phyloP scores from a whole-genome alignment of 2,888 invertebrate genomes.

The Pseudococcus viburni region DNA sequence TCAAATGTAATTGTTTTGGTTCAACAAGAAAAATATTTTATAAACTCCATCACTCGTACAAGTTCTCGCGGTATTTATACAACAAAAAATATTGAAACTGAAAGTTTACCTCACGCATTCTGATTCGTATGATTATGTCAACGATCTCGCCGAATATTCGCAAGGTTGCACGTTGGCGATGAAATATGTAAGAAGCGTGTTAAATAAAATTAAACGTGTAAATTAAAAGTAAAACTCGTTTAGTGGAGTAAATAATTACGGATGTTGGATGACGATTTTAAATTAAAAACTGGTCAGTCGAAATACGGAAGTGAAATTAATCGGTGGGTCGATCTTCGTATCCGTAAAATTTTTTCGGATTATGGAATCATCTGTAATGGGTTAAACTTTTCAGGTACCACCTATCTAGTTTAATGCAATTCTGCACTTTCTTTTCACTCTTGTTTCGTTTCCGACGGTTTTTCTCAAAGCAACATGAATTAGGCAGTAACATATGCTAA shows the following conservation, averaged over 20 bases:
- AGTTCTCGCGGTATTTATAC: no score
- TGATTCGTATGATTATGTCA: not conserved
- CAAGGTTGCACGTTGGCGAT: not conserved
- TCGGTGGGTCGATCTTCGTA: not conserved
- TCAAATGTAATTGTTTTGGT: no score
- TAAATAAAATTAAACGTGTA: not conserved
- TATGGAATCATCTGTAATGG: not conserved
- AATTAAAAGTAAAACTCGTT: slow-evolving; percentile 16
- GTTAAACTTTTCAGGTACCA: not conserved
- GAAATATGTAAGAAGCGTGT: not conserved
- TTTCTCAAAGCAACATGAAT: no score
- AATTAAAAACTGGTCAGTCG: not conserved
- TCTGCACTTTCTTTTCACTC: no score
- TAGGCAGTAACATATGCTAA: no score
- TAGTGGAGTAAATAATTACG: not conserved
- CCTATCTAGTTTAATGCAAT: no score
- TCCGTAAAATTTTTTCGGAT: not conserved
- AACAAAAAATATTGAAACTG: not conserved
- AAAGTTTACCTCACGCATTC: not conserved
- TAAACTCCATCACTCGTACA: no score
- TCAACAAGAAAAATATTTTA: no score
- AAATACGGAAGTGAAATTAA: not conserved
- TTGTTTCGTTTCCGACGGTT: no score
- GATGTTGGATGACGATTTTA: not conserved
- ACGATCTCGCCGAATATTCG: not conserved